Evolutionary conservation across 2,888 invertebrate species (phyloP).

Genomic region (Toxonevra muliebris): DNA sequence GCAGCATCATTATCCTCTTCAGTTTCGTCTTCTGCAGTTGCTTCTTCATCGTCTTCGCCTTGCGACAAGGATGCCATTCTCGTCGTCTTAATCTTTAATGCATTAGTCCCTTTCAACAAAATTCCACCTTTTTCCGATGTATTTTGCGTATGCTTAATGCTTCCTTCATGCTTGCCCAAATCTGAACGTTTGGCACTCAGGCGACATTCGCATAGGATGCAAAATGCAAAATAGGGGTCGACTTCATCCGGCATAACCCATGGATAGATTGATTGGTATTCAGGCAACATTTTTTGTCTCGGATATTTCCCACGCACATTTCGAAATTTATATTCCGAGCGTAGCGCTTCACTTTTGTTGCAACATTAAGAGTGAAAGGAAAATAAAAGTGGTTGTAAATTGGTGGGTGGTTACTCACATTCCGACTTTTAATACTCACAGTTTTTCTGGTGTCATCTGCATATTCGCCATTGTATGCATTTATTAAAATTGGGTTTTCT

Average conservation of each 20-base stretch:
- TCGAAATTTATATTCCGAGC: constrained; percentile 51
- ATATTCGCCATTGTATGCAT: constrained; percentile 47
- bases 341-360: constrained; percentile 47
- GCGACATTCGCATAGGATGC: constrained; percentile 50
- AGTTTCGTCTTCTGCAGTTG: constrained; percentile 26
- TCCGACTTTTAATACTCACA: constrained; percentile 43
- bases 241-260: constrained; percentile 53
- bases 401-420: too few species aligned
- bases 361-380: background rate
- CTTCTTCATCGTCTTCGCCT: constrained; percentile 29
- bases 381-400: background rate
- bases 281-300: constrained; percentile 53
- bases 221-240: constrained; percentile 54
- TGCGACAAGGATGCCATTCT: constrained; percentile 18
- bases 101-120: background rate
- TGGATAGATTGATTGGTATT: constrained; percentile 50
- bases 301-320: constrained; percentile 51
- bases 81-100: background rate
- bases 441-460: constrained; percentile 51
- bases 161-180: constrained; percentile 53
- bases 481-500: too few species aligned
- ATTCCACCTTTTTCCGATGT: constrained; percentile 45
- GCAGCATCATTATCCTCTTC: background rate
- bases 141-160: constrained; percentile 53
- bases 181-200: constrained; percentile 55